Evolutionary conservation across 2,888 invertebrate genomes (phyloP).

Genomic region (Abscondita cerata): DNA sequence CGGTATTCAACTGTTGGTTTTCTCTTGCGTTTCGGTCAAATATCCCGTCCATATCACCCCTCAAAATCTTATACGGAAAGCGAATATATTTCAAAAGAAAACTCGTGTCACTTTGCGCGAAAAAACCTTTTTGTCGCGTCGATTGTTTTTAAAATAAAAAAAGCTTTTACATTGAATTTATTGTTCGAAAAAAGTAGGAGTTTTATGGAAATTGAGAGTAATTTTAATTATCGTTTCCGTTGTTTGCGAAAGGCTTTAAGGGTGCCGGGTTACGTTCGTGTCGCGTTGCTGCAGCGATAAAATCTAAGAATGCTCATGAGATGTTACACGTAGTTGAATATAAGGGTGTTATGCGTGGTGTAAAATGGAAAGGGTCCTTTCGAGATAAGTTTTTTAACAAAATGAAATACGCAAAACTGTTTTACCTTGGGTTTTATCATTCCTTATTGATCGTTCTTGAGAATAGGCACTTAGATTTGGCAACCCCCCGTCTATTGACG

Average conservation of each 20-base stretch:
- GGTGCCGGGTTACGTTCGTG: too few relatives aligned
- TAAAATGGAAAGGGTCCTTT: slow-evolving; percentile 1
- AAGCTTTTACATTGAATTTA: too few relatives aligned
- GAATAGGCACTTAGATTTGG: too few relatives aligned
- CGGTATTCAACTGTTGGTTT: neutral
- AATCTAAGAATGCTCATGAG: slow-evolving; percentile 24
- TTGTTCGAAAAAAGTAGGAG: too few relatives aligned
- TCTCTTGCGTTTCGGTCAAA: neutral
- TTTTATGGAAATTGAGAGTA: slow-evolving; percentile 9
- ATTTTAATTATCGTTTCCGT: slow-evolving; percentile 22
- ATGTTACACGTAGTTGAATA: slow-evolving; percentile 11
- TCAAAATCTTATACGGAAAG: neutral
- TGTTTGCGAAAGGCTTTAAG: slow-evolving; percentile 15
- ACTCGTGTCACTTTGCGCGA: too few relatives aligned
- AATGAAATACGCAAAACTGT: too few relatives aligned
- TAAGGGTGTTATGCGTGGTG: slow-evolving; percentile 14
- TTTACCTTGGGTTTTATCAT: too few relatives aligned
- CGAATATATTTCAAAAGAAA: neutral
- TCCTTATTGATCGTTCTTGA: too few relatives aligned
- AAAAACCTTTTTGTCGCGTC: too few relatives aligned
- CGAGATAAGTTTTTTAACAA: too few relatives aligned
- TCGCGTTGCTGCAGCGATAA: slow-evolving; percentile 22
- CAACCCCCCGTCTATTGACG: too few relatives aligned
- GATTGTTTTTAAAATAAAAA: neutral
- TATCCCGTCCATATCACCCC: neutral